Conservation (phyloP, 2,113 vertebrate genomes). For the Dasypus novemcinctus region DNA sequence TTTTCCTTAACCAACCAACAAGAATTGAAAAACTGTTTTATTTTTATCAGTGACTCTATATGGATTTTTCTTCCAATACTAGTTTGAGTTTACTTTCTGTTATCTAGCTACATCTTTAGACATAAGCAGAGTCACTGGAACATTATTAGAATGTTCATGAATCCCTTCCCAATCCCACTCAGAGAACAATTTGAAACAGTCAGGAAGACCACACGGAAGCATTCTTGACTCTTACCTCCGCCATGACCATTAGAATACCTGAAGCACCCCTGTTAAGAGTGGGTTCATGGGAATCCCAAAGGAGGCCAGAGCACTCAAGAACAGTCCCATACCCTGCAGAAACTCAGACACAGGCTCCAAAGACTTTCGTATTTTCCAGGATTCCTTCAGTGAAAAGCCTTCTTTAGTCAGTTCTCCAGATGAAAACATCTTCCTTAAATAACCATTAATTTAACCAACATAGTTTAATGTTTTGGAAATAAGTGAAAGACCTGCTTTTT, state of each 20-base stretch:
- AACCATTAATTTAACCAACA: conserved; percentile 25
- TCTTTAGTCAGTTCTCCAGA: not conserved
- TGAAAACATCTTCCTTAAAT: conserved; percentile 23
- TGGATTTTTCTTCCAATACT: not conserved
- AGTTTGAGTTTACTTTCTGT: not conserved
- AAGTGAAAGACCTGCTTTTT: conserved; percentile 23
- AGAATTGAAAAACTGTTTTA: not conserved
- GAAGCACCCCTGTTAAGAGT: not conserved
- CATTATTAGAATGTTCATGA: not conserved
- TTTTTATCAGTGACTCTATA: not conserved
- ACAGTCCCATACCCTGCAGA: not conserved
- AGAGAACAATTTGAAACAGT: not conserved
- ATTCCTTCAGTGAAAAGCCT: not conserved
- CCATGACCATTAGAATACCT: not conserved
- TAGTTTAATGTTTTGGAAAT: conserved; percentile 17
- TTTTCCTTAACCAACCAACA: conserved; percentile 29
- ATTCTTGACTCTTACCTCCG: not conserved
- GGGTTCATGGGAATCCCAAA: not conserved
- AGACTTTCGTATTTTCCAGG: not conserved
- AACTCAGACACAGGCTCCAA: not conserved
- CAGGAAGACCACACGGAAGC: not conserved
- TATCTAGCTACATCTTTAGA: not conserved
- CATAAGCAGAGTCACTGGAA: not conserved
- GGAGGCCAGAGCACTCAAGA: not conserved
- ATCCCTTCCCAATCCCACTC: not conserved